phyloP scores from a whole-genome alignment of 1,140 invertebrate species.

The Cotesia typhae region DNA sequence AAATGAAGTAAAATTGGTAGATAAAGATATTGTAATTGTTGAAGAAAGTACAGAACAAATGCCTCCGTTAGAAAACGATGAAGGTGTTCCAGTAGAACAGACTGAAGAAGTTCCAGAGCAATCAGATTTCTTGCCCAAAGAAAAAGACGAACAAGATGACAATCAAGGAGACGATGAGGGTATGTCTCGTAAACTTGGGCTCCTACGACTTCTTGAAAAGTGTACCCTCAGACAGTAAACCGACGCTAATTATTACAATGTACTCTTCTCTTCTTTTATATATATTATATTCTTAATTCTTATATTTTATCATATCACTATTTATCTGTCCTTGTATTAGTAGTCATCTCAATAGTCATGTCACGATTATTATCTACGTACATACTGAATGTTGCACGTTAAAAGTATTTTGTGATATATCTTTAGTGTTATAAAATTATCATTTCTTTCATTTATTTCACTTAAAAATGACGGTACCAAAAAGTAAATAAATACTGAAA shows the following conservation, averaged over 20 bases:
- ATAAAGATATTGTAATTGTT: constrained; percentile 42
- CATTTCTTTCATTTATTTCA: neutral
- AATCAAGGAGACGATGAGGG: constrained; percentile 39
- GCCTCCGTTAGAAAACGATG: constrained; percentile 39
- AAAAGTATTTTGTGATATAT: neutral
- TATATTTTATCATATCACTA: too few species aligned
- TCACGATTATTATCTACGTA: neutral
- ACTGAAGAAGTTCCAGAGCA: too few species aligned
- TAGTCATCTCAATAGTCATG: too few species aligned
- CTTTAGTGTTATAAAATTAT: neutral
- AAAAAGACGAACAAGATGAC: neutral
- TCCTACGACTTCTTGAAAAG: constrained; percentile 37
- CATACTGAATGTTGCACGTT: neutral
- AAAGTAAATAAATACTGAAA: neutral
- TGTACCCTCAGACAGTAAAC: neutral
- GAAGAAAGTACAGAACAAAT: constrained; percentile 45
- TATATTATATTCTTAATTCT: too few species aligned
- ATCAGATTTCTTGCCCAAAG: neutral
- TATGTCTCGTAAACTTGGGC: constrained; percentile 39
- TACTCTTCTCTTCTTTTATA: neutral
- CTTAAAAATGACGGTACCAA: neutral
- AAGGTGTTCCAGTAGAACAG: constrained; percentile 26
- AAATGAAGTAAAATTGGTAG: too few species aligned
- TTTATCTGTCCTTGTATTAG: too few species aligned
- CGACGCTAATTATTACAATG: neutral